Conservation (phyloP, 2,888 invertebrate species). For the Diloba caeruleocephala region DNA sequence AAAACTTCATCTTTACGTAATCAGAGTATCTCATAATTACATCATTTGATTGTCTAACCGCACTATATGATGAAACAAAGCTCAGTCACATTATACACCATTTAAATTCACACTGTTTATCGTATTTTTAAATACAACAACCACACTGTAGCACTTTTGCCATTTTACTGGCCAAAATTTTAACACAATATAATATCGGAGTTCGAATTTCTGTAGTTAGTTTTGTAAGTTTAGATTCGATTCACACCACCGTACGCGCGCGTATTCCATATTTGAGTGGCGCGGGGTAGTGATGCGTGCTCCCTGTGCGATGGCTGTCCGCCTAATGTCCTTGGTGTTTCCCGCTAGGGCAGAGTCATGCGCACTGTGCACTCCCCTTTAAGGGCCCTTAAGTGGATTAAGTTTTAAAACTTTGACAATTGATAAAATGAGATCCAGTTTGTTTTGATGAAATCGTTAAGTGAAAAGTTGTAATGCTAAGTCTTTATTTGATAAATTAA, state of each 20-base stretch:
- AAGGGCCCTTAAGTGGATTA: slow-evolving; percentile 87
- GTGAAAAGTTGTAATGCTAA: slow-evolving; percentile 78
- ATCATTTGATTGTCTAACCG: slow-evolving; percentile 49
- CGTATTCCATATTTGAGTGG: slow-evolving; percentile 73
- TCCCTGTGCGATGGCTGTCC: slow-evolving; percentile 63
- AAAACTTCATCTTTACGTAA: slow-evolving; percentile 78
- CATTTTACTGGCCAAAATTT: slow-evolving; percentile 39
- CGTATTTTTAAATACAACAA: slow-evolving; percentile 39
- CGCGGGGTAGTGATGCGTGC: slow-evolving; percentile 63
- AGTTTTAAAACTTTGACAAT: slow-evolving; percentile 88
- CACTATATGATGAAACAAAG: slow-evolving; percentile 43
- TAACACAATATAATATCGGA: slow-evolving; percentile 26
- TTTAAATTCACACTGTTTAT: slow-evolving; percentile 32
- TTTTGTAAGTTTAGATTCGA: slow-evolving; percentile 57
- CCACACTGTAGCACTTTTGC: slow-evolving; percentile 52
- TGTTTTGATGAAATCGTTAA: slow-evolving; percentile 79
- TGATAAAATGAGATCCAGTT: slow-evolving; percentile 85
- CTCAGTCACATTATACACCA: slow-evolving; percentile 65
- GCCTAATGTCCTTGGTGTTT: slow-evolving; percentile 83
- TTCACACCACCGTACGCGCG: slow-evolving; percentile 73
- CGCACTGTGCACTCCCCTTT: slow-evolving; percentile 79
- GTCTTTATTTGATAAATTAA: slow-evolving; percentile 56
- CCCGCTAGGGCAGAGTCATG: slow-evolving; percentile 84
- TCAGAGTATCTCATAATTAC: slow-evolving; percentile 62
- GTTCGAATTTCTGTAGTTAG: slow-evolving; percentile 30